phyloP scores from a whole-genome alignment of 2,113 vertebrate species.

The Eira barbara region DNA sequence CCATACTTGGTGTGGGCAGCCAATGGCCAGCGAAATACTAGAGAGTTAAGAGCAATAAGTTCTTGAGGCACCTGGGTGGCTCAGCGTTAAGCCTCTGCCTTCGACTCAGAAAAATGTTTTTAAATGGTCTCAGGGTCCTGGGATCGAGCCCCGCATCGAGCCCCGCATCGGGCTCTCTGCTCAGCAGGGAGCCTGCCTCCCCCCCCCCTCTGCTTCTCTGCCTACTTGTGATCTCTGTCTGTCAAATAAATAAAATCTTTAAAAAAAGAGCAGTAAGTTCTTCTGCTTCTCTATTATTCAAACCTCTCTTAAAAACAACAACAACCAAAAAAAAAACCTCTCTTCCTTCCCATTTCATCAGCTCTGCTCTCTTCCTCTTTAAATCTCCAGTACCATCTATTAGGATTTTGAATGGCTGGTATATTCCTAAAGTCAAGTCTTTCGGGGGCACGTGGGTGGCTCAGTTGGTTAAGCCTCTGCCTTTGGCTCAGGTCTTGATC shows the following conservation, averaged over 20 bases:
- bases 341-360: background rate
- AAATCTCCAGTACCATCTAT: background rate
- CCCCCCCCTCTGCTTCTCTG: no score
- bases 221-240: no score
- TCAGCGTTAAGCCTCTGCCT: no score
- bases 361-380: background rate
- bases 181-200: no score
- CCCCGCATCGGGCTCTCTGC: no score
- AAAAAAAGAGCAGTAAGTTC: background rate
- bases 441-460: background rate
- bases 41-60: background rate
- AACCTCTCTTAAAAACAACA: background rate
- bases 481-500: background rate
- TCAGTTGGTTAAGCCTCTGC: background rate
- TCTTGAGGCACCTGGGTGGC: background rate
- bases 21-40: background rate
- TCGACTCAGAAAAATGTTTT: no score
- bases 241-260: no score
- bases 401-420: background rate
- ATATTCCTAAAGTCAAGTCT: background rate
- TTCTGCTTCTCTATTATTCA: constrained; percentile 19
- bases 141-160: no score
- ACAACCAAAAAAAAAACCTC: background rate
- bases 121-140: no score
- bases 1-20: background rate